Evolutionary conservation across 2,113 vertebrate species (phyloP).

Genomic region (Corythoichthys intestinalis): DNA sequence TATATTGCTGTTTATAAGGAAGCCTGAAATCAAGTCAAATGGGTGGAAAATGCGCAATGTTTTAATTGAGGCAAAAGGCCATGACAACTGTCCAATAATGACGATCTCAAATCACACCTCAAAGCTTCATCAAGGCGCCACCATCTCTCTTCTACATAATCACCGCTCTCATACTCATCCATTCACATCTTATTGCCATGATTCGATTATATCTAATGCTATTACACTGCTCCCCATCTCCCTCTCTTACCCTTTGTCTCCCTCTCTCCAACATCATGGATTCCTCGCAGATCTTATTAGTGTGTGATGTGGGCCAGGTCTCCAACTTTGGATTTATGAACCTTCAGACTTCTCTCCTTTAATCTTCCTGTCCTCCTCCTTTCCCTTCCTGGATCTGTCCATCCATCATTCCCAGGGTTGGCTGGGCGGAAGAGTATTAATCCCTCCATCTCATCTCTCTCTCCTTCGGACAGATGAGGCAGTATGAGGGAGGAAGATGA

Average conservation of each 20-base stretch:
- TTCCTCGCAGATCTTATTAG: conserved; percentile 71
- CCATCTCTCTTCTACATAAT: conserved; percentile 63
- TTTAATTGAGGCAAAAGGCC: conserved; percentile 7
- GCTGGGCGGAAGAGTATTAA: conserved; percentile 73
- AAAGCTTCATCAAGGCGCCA: conserved; percentile 45
- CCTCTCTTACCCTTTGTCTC: conserved; percentile 26
- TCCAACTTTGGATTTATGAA: conserved; percentile 72
- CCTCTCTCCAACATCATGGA: conserved; percentile 57
- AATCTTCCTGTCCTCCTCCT: conserved; percentile 61
- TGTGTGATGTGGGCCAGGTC: conserved; percentile 70
- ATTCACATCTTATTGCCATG: conserved; percentile 70
- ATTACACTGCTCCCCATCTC: conserved; percentile 50
- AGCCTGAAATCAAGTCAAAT: neutral
- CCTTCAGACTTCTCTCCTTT: conserved; percentile 71
- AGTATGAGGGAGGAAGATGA: conserved; percentile 43
- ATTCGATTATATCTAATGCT: conserved; percentile 70
- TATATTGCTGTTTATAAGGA: neutral
- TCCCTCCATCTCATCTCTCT: conserved; percentile 74
- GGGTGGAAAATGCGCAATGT: neutral
- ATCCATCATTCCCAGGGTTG: conserved; percentile 76
- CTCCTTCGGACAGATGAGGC: conserved; percentile 69
- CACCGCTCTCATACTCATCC: conserved; percentile 61
- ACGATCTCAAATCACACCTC: conserved; percentile 27
- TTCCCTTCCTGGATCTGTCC: conserved; percentile 72
- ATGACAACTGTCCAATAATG: conserved; percentile 32